A percentile compares a stretch with the other conserved stretches of the same genome.
These are phyloP conservation scores for Furnarius figulus DNA, from an alignment of 2,113 vertebrate species.

Conservation along the genomic window DNA sequence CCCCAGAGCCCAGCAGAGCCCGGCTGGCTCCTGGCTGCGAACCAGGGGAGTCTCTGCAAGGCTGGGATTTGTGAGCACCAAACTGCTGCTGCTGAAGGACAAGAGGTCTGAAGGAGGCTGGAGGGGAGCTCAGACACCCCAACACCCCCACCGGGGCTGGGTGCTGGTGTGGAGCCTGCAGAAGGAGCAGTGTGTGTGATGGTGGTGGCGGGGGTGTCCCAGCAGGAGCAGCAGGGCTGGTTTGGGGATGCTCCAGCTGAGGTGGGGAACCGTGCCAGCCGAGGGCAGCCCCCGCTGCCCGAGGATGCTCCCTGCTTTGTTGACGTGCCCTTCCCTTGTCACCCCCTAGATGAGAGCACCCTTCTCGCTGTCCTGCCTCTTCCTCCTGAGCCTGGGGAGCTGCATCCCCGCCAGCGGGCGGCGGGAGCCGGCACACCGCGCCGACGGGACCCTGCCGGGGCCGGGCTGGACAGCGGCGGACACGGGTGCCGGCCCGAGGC, in stretches of 20 bases:
- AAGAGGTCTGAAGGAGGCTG: not conserved
- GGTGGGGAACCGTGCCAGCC: accelerated
- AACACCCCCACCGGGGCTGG: not conserved
- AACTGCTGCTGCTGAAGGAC: not conserved
- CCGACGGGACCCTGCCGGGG: not conserved
- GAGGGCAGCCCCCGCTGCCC: not conserved
- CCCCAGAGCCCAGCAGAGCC: not conserved
- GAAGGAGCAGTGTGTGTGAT: not conserved
- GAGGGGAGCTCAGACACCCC: not conserved
- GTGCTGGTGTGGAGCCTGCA: not conserved
- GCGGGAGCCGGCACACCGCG: not conserved
- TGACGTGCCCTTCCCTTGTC: not conserved
- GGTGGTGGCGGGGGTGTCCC: not conserved
- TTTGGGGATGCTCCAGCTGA: not conserved
- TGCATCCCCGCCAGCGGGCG: slow-evolving; percentile 26
- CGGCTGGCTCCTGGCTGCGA: not conserved
- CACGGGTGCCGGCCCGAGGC: not conserved
- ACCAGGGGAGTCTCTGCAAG: not conserved
- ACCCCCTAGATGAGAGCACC: slow-evolving; percentile 63
- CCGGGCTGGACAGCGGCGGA: not conserved
- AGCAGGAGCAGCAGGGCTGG: not conserved
- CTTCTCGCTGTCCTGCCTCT: slow-evolving; percentile 43
- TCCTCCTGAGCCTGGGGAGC: slow-evolving; percentile 66
- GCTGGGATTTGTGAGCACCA: not conserved
- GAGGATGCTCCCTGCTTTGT: not conserved